phyloP scores from a whole-genome alignment of 2,888 invertebrate genomes.

The Drosophila anceps region DNA sequence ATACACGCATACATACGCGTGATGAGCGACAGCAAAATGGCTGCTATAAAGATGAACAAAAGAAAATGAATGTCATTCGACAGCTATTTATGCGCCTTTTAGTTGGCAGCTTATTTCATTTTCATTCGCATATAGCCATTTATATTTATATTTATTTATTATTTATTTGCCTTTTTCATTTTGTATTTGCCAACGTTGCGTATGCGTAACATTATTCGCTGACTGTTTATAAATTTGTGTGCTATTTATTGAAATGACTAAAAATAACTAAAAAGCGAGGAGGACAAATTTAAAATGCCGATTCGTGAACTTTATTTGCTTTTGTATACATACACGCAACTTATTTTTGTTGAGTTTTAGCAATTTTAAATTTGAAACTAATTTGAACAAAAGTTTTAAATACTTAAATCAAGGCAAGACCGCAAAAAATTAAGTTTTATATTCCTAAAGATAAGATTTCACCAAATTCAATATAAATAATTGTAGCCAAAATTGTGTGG shows the following conservation, averaged over 20 bases:
- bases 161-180: slow-evolving; percentile 44
- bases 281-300: slow-evolving; percentile 12
- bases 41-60: slow-evolving; percentile 59
- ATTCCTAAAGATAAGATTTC: background rate
- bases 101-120: slow-evolving; percentile 76
- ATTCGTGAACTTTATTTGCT: background rate
- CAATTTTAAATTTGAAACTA: background rate
- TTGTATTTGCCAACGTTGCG: slow-evolving; percentile 49
- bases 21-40: slow-evolving; percentile 37
- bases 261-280: background rate
- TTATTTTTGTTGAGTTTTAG: background rate
- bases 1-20: slow-evolving; percentile 27
- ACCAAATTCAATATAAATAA: background rate
- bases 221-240: slow-evolving; percentile 39
- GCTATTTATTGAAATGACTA: background rate
- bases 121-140: slow-evolving; percentile 54
- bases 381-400: background rate
- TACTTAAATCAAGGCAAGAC: background rate
- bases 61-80: slow-evolving; percentile 69
- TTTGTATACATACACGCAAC: background rate
- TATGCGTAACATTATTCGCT: slow-evolving; percentile 57
- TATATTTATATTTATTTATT: slow-evolving; percentile 34
- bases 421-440: background rate
- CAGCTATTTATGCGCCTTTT: slow-evolving; percentile 74
- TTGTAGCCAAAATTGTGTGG: background rate